These are phyloP conservation scores for Fringilla coelebs DNA, from an alignment of 2,797 vertebrate genomes.

Conservation along the genomic window DNA sequence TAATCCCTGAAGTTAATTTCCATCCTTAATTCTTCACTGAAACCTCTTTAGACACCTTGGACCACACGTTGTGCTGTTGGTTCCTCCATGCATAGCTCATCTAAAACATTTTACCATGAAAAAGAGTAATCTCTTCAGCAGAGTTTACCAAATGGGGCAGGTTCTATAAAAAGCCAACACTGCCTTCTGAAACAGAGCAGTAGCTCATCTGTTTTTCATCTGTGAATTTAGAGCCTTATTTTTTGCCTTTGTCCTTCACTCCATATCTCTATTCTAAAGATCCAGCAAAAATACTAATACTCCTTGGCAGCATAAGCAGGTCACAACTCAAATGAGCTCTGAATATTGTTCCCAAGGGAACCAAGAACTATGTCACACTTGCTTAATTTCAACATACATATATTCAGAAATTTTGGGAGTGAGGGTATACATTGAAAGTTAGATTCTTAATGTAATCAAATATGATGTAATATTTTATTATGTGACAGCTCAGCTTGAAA, in stretches of 20 bases:
- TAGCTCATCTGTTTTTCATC: constrained; percentile 46
- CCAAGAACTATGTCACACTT: constrained; percentile 53
- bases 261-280: constrained; percentile 65
- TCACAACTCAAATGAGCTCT: constrained; percentile 72
- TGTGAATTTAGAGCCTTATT: constrained; percentile 44
- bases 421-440: constrained; percentile 51
- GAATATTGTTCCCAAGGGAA: constrained; percentile 66
- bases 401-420: constrained; percentile 61
- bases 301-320: constrained; percentile 70
- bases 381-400: constrained; percentile 57
- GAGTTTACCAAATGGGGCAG: constrained; percentile 28
- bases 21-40: not conserved
- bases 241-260: constrained; percentile 66
- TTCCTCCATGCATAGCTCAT: not conserved
- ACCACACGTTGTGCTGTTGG: not conserved
- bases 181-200: constrained; percentile 14
- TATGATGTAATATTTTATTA: constrained; percentile 56
- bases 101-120: not conserved
- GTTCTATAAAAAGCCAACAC: not conserved
- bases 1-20: not conserved
- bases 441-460: constrained; percentile 51
- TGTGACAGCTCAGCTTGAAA: constrained; percentile 34
- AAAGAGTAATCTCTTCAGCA: constrained; percentile 2
- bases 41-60: not conserved
- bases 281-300: constrained; percentile 68